Conservation (phyloP, 2,797 vertebrate species). For the Hemitrygon akajei region DNA sequence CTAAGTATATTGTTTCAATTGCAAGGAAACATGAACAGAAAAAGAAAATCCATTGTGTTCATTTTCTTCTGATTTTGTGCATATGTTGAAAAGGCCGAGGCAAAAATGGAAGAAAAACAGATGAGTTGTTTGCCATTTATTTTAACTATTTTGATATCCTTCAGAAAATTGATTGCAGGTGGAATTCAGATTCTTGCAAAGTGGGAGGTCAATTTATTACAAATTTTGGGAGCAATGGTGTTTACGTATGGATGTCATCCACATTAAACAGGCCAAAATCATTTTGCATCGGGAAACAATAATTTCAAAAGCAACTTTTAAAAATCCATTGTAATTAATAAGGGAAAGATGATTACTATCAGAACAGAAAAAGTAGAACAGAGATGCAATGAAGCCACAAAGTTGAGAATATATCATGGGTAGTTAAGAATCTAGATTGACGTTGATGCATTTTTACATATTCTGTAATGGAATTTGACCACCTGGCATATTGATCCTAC, state of each 20-base stretch:
- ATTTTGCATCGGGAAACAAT: neutral
- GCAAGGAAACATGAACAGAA: neutral
- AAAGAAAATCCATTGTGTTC: no score
- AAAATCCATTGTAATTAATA: neutral
- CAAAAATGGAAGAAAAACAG: neutral
- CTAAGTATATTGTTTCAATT: neutral
- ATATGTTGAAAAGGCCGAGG: neutral
- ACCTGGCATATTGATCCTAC: neutral
- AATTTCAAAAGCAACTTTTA: neutral
- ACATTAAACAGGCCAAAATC: neutral
- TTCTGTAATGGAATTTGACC: neutral
- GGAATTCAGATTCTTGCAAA: neutral
- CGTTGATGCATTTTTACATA: no score
- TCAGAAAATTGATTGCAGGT: neutral
- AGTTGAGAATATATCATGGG: neutral
- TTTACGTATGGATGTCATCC: neutral
- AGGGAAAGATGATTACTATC: neutral
- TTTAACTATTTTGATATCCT: neutral
- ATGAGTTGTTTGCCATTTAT: neutral
- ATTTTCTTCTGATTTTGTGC: no score
- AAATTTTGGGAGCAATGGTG: neutral
- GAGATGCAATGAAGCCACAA: neutral
- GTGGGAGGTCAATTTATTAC: constrained; percentile 16
- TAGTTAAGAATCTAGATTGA: neutral
- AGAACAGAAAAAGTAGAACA: neutral